phyloP scores from a whole-genome alignment of 2,113 vertebrate species.

The Festucalex cinctus region DNA sequence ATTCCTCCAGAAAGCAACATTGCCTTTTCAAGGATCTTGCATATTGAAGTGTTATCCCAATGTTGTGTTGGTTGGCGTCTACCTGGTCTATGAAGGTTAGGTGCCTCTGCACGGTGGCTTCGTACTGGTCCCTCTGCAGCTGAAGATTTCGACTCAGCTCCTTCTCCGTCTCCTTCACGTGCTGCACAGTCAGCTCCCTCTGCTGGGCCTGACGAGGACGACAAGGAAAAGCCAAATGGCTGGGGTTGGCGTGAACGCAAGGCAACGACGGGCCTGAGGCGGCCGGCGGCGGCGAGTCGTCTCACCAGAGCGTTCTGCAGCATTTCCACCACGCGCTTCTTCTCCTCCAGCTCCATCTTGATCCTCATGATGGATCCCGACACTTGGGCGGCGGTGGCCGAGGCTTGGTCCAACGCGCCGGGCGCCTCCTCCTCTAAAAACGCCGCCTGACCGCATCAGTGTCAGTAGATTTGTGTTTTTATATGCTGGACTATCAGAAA shows the following conservation, averaged over 20 bases:
- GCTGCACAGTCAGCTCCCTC: slow-evolving; percentile 79
- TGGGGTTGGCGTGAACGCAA: too few species aligned
- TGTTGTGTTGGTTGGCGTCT: too few species aligned
- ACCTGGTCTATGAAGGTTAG: slow-evolving; percentile 95
- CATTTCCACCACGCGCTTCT: slow-evolving; percentile 79
- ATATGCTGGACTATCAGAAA: too few species aligned
- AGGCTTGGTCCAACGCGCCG: slow-evolving; percentile 70
- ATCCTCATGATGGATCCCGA: slow-evolving; percentile 80
- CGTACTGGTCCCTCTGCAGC: slow-evolving; percentile 88
- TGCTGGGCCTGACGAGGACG: slow-evolving; percentile 79
- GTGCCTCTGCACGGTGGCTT: slow-evolving; percentile 88
- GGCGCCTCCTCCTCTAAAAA: slow-evolving; percentile 77
- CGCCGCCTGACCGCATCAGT: slow-evolving; percentile 68
- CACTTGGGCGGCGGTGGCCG: slow-evolving; percentile 79
- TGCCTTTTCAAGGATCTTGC: too few species aligned
- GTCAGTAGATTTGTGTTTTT: too few species aligned
- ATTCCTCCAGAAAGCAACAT: too few species aligned
- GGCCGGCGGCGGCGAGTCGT: background rate
- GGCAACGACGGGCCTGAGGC: too few species aligned
- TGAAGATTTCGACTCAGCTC: slow-evolving; percentile 80
- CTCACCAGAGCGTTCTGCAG: slow-evolving; percentile 86
- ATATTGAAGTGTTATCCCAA: too few species aligned
- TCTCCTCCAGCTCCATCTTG: slow-evolving; percentile 89
- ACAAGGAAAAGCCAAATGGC: too few species aligned
- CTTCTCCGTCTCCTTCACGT: slow-evolving; percentile 83